phyloP scores from a whole-genome alignment of 2,797 vertebrate genomes.

The Chelon labrosus region DNA sequence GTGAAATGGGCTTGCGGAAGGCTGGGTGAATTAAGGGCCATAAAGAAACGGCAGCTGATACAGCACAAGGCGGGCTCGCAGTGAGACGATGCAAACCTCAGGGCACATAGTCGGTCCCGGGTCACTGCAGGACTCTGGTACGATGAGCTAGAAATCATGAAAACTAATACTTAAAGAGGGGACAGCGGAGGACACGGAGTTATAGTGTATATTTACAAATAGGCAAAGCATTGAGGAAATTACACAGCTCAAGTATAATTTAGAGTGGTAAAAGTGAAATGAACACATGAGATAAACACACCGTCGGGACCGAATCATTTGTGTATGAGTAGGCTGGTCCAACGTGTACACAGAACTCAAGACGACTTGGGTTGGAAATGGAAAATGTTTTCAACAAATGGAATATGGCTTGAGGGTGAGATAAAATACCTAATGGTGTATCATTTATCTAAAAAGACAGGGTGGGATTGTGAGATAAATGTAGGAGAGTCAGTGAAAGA shows the following conservation, averaged over 20 bases:
- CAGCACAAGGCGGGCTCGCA: slow-evolving; percentile 50
- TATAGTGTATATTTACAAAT: slow-evolving; percentile 40
- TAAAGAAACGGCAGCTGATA: slow-evolving; percentile 67
- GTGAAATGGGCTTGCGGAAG: slow-evolving; percentile 70
- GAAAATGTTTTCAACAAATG: neutral
- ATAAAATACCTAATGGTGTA: slow-evolving; percentile 1
- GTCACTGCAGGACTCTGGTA: slow-evolving; percentile 38
- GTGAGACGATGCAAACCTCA: slow-evolving; percentile 46
- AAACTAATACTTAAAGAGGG: slow-evolving; percentile 68
- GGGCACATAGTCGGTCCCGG: slow-evolving; percentile 25
- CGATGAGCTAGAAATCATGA: slow-evolving; percentile 65
- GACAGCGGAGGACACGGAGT: slow-evolving; percentile 31
- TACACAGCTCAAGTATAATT: slow-evolving; percentile 28
- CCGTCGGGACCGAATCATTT: neutral
- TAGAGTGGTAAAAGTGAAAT: slow-evolving; percentile 22
- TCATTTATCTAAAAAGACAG: slow-evolving; percentile 7
- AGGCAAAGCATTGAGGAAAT: slow-evolving; percentile 36
- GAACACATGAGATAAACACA: slow-evolving; percentile 27
- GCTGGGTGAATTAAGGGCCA: slow-evolving; percentile 71
- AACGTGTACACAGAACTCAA: neutral
- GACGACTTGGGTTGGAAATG: neutral
- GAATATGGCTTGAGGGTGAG: slow-evolving; percentile 3
- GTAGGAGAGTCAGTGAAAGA: neutral
- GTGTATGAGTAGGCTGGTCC: neutral
- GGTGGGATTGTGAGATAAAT: neutral